Evolutionary conservation across 2,797 vertebrate genomes (phyloP).

Genomic region (Chiropotes sagulatus): DNA sequence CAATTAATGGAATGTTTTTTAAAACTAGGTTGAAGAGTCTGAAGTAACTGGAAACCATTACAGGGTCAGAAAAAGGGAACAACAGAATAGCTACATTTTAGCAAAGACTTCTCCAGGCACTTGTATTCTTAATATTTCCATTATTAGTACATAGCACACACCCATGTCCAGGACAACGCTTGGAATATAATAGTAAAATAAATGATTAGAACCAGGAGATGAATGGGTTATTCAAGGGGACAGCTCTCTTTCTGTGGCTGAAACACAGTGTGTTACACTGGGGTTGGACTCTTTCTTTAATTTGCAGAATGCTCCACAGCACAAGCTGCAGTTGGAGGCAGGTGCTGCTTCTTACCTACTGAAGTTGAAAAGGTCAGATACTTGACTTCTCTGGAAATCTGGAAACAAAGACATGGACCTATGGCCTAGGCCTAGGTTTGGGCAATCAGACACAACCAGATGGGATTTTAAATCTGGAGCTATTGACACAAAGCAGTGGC

Average conservation of each 20-base stretch:
- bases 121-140: background rate
- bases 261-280: background rate
- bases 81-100: background rate
- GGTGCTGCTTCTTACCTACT: background rate
- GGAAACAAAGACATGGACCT: background rate
- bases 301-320: background rate
- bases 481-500: background rate
- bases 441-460: background rate
- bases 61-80: background rate
- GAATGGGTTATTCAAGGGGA: background rate
- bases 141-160: background rate
- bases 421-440: background rate
- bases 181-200: background rate
- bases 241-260: background rate
- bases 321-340: background rate
- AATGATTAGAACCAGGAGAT: background rate
- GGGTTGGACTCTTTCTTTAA: background rate
- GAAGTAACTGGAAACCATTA: background rate
- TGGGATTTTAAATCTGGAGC: background rate
- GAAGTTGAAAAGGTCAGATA: background rate
- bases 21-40: background rate
- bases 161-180: background rate
- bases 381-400: background rate
- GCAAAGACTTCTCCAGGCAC: background rate
- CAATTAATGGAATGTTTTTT: background rate